A percentile compares a stretch with the other conserved stretches of the same genome.
Conservation (phyloP, 2,888 invertebrate genomes). For the Morpho helenor region DNA sequence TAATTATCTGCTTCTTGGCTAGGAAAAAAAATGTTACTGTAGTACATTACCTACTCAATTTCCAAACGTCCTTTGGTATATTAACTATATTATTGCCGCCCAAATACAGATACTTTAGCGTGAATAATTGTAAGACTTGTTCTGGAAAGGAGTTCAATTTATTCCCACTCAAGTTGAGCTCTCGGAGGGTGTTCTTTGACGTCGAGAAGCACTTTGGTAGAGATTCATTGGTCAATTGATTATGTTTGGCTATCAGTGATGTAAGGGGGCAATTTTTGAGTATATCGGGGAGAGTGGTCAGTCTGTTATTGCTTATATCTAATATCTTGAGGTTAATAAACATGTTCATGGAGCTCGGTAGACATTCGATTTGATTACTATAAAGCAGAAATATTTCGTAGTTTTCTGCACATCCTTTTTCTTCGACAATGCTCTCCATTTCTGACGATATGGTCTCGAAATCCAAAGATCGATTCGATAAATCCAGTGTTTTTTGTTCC, state of each 20-base stretch:
- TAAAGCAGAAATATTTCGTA: slow-evolving; percentile 90
- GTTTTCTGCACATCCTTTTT: slow-evolving; percentile 77
- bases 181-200: slow-evolving; percentile 82
- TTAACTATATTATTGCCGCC: slow-evolving; percentile 91
- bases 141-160: slow-evolving; percentile 89
- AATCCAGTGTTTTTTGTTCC: slow-evolving; percentile 85
- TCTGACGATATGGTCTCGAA: slow-evolving; percentile 77
- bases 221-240: slow-evolving; percentile 89
- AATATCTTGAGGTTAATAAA: slow-evolving; percentile 88
- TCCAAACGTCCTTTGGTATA: slow-evolving; percentile 89
- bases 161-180: slow-evolving; percentile 97
- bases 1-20: not conserved
- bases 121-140: slow-evolving; percentile 88
- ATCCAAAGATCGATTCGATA: slow-evolving; percentile 75
- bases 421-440: slow-evolving; percentile 80
- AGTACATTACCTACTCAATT: slow-evolving; percentile 50
- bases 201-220: slow-evolving; percentile 91
- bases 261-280: slow-evolving; percentile 86
- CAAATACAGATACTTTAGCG: slow-evolving; percentile 91
- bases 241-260: slow-evolving; percentile 93
- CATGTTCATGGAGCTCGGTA: slow-evolving; percentile 82
- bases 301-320: slow-evolving; percentile 92
- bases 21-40: not conserved
- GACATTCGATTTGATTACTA: slow-evolving; percentile 87
- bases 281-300: slow-evolving; percentile 87